Percentiles rank a stretch among this genome's conserved stretches.
Evolutionary conservation across 2,113 vertebrate genomes (phyloP).

Genomic region (Rhynchopsitta pachyrhyncha): DNA sequence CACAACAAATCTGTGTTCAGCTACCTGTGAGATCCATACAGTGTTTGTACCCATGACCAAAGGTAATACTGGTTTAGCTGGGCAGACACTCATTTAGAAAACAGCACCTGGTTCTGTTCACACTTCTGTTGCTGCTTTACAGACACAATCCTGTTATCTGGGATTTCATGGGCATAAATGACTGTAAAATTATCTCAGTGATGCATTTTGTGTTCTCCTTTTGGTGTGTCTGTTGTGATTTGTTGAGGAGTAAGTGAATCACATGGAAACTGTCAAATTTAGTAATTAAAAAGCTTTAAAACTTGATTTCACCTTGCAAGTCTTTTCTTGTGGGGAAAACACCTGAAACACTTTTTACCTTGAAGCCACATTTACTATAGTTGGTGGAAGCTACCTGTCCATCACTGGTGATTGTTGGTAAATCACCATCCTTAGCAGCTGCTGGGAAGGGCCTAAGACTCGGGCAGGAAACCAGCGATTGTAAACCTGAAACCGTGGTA

Average conservation of each 20-base stretch:
- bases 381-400: not conserved
- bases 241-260: not conserved
- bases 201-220: not conserved
- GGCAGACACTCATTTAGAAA: not conserved
- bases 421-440: rapidly evolving
- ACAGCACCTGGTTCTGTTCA: not conserved
- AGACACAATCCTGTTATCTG: not conserved
- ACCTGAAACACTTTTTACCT: not conserved
- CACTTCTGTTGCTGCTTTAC: not conserved
- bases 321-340: not conserved
- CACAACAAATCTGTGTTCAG: not conserved
- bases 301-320: not conserved
- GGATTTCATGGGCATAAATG: not conserved
- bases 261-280: not conserved
- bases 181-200: not conserved
- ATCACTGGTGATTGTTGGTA: not conserved
- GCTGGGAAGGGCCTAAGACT: not conserved
- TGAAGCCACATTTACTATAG: not conserved
- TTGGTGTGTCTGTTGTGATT: not conserved
- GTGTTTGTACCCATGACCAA: not conserved
- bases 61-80: not conserved
- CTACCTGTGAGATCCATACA: rapidly evolving
- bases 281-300: not conserved
- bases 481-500: not conserved
- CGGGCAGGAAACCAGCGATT: not conserved